Conservation (phyloP, 2,113 vertebrate species). For the Maccullochella peelii region DNA sequence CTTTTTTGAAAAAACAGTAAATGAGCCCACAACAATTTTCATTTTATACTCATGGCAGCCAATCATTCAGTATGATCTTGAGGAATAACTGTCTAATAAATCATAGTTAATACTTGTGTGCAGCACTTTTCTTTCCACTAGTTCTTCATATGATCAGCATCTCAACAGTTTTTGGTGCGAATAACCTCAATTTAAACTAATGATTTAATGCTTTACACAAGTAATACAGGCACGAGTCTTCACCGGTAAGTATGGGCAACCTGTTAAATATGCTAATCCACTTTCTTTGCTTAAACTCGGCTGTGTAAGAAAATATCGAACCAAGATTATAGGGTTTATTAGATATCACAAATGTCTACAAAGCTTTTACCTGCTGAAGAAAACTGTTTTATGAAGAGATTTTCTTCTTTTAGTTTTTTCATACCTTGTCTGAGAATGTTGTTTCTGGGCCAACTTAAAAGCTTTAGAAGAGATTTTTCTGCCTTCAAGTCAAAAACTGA, state of each 20-base stretch:
- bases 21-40: not conserved
- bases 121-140: not conserved
- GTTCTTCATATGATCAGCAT: not conserved
- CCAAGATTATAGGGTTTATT: not conserved
- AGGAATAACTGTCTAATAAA: not conserved
- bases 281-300: not conserved
- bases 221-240: slow-evolving; percentile 15
- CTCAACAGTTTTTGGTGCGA: not conserved
- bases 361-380: not conserved
- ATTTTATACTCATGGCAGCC: slow-evolving; percentile 1
- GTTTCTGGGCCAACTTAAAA: not conserved
- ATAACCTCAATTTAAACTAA: not conserved
- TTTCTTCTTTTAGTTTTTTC: not conserved
- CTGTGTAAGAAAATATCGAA: not conserved
- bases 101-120: not conserved
- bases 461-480: not conserved
- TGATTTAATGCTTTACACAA: slow-evolving; percentile 1
- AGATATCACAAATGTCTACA: not conserved
- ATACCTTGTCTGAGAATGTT: not conserved
- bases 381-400: not conserved
- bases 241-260: slow-evolving; percentile 58
- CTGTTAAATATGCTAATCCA: not conserved
- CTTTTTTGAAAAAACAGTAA: not conserved
- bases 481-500: not conserved
- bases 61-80: not conserved